Evolutionary conservation across 2,888 invertebrate species (phyloP).

Genomic region (Drosophila neotestacea): DNA sequence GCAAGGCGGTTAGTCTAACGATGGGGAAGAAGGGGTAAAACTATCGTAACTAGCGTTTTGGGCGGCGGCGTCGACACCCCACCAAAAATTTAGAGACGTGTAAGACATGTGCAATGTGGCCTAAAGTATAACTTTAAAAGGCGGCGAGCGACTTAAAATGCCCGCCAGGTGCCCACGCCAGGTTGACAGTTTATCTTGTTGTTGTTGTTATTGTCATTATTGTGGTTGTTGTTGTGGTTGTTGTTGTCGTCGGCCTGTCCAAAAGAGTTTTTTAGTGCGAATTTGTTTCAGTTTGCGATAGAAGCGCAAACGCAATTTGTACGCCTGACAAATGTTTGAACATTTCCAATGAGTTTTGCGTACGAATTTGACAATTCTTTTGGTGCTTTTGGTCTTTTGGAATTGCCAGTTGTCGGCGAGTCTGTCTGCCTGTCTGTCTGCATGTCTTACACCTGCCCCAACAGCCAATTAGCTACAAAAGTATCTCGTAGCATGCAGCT

Average conservation of each 20-base stretch:
- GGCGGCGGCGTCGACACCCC: conserved; percentile 55
- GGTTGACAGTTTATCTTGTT: conserved; percentile 19
- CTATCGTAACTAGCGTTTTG: conserved; percentile 55
- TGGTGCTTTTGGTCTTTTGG: conserved; percentile 28
- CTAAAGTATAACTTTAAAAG: conserved; percentile 46
- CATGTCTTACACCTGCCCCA: conserved; percentile 61
- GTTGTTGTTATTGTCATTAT: conserved; percentile 4
- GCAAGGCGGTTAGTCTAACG: conserved; percentile 41
- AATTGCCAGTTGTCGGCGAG: conserved; percentile 12
- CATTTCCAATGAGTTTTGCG: conserved; percentile 64
- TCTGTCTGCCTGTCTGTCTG: conserved; percentile 29
- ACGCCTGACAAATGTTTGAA: conserved; percentile 70
- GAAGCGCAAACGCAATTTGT: conserved; percentile 76
- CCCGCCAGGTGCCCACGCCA: conserved; percentile 70
- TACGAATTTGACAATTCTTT: conserved; percentile 57
- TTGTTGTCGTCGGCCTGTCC: conserved; percentile 33
- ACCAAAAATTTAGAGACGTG: conserved; percentile 44
- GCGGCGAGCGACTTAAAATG: conserved; percentile 65
- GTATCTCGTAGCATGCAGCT: conserved; percentile 57
- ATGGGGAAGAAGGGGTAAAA: conserved; percentile 8
- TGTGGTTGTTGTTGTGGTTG: conserved; percentile 5
- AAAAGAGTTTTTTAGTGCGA: conserved; percentile 48
- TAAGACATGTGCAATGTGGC: conserved; percentile 46
- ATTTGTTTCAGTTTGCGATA: conserved; percentile 53
- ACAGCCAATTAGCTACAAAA: conserved; percentile 66